Evolutionary conservation across 2,113 vertebrate genomes (phyloP).

Genomic region (Catharus minimus): DNA sequence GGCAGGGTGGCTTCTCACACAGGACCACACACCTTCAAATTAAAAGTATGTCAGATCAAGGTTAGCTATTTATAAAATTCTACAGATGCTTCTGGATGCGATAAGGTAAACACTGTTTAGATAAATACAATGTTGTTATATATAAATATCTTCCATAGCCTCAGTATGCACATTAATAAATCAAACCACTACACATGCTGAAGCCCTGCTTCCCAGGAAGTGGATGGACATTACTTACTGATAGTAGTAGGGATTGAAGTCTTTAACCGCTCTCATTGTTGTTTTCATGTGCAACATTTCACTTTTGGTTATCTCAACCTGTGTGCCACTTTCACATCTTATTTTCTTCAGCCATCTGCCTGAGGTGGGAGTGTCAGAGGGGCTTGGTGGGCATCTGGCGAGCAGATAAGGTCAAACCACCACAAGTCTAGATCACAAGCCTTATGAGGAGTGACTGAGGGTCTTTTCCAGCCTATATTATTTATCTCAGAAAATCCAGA

Average conservation of each 20-base stretch:
- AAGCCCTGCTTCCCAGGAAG: background rate
- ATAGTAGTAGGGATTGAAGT: background rate
- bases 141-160: background rate
- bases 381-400: background rate
- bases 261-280: background rate
- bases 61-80: background rate
- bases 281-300: accelerated
- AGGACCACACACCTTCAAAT: background rate
- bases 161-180: background rate
- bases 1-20: background rate
- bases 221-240: accelerated
- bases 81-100: background rate
- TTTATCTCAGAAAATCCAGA: background rate
- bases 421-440: no score
- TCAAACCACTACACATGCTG: accelerated
- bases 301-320: background rate
- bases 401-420: background rate
- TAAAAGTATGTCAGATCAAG: background rate
- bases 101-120: background rate
- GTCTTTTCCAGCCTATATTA: background rate
- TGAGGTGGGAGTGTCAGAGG: background rate
- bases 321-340: accelerated
- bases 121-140: background rate
- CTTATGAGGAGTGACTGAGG: background rate
- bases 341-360: background rate